Evolutionary conservation across 1,140 invertebrate species (phyloP), one percentile per base, ranked within the genome.

Genomic region (Brachystomella parvula): DNA sequence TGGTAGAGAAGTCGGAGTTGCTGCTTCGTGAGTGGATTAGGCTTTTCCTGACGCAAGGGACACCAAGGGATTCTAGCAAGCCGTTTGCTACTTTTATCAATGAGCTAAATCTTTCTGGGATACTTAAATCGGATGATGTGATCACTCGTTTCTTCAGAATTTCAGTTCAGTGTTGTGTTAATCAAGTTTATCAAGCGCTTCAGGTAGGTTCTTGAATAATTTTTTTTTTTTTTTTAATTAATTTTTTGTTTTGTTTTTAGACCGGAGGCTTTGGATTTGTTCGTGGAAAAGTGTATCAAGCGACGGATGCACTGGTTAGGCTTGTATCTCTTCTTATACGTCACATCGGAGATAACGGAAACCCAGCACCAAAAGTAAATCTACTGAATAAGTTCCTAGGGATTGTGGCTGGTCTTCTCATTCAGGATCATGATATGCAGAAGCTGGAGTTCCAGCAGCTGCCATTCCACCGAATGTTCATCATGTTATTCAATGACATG

Each of bases 111-210:
- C 84, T 90, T 65, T 92, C 96, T 72, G 96, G 96, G 2, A 94
- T 99, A 57, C 79, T 98, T 17, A 97, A 98, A 77, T 96, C 93
- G 0, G 97, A 99, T 75, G 96, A 99, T 76, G 83, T 96, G 66
- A 96, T 99, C 61, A 95, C 94, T 0, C 79, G 95, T 67, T 99
- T 99, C 80, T 98, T 99, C 82, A 86, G 96, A 30, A 85, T 97
- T 24, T 95, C 92, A 59, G 96, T 94, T 0, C 94, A 98, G 76
- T 89, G 98, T 82, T 98, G 96, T 77, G 63, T 73, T 9, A 73
- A 69, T 47, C 71, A 73, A 73, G 71, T 73, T n/a, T 71, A 70
- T 31, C 68, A 70, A 69, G 71, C 64, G 24, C 53, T 73, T 31
- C 71, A 73, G 61, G 71, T 70, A 21, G 53, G 21, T 9, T 57